Percentiles rank a stretch among this genome's conserved stretches.
phyloP scores from a whole-genome alignment of 1,140 invertebrate genomes.

The Microplitis mediator region DNA sequence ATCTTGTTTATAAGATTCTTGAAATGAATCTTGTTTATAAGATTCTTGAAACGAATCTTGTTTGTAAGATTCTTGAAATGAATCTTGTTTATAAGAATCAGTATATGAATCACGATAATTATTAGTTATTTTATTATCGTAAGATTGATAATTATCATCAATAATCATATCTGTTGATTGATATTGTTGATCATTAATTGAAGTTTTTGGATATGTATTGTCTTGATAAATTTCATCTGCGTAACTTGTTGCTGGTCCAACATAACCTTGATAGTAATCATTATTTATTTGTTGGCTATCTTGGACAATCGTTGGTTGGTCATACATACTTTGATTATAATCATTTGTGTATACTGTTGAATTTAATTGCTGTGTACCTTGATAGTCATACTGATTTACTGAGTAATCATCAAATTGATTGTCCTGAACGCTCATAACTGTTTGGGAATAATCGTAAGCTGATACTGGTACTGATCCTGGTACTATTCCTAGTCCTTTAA shows the following conservation, averaged over 20 bases:
- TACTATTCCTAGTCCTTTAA: background rate
- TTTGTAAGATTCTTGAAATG: conserved; percentile 21
- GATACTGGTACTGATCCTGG: no score
- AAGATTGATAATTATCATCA: conserved; percentile 46
- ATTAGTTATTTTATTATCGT: conserved; percentile 27
- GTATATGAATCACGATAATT: conserved; percentile 17
- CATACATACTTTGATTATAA: no score
- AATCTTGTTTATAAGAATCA: conserved; percentile 31
- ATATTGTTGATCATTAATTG: conserved; percentile 25
- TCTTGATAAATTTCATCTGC: conserved; percentile 49
- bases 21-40: background rate
- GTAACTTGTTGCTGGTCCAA: conserved; percentile 32
- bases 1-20: conserved; percentile 2
- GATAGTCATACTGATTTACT: no score
- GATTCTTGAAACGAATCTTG: conserved; percentile 22
- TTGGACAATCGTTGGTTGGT: background rate
- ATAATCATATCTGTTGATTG: conserved; percentile 38
- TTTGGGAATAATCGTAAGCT: no score
- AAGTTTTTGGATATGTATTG: conserved; percentile 43
- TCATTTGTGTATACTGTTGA: no score
- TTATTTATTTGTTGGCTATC: background rate
- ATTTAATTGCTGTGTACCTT: no score
- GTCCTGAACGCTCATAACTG: no score
- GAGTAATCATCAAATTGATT: no score
- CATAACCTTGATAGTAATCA: conserved; percentile 44